These are phyloP conservation scores for Doryteuthis pealeii DNA, from an alignment of 1,140 invertebrate genomes.

Conservation along the genomic window DNA sequence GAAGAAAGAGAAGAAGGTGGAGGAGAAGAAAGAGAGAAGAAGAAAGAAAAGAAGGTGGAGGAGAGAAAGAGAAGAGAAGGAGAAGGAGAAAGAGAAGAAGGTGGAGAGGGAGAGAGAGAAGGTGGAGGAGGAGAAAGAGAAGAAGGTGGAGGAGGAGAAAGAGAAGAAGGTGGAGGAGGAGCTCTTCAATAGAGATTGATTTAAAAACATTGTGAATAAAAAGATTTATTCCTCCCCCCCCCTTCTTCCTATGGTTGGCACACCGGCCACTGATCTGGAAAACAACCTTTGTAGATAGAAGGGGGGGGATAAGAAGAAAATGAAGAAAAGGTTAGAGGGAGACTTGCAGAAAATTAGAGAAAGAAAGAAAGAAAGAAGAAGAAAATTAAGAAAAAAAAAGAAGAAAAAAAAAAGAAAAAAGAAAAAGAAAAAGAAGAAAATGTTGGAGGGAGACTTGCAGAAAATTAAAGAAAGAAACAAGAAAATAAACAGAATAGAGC, in stretches of 20 bases:
- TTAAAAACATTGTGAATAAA: too few species aligned
- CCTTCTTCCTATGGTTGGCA: too few species aligned
- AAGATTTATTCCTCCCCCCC: too few species aligned
- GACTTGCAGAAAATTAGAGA: not conserved
- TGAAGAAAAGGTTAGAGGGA: not conserved
- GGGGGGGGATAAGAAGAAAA: not conserved
- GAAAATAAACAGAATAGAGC: not conserved
- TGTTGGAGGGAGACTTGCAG: not conserved
- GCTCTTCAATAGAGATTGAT: too few species aligned
- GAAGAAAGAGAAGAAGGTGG: not conserved
- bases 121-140: not conserved
- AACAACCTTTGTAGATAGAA: not conserved
- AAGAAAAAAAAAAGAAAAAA: not conserved
- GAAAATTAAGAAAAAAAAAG: not conserved
- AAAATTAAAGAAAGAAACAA: not conserved
- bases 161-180: not conserved
- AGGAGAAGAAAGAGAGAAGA: not conserved
- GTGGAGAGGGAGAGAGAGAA: too few species aligned
- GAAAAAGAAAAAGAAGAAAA: not conserved
- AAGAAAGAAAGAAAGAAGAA: not conserved
- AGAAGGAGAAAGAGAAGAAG: not conserved
- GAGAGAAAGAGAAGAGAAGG: not conserved
- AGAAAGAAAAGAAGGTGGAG: not conserved
- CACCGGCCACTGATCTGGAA: too few species aligned
- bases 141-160: not conserved